phyloP scores from a whole-genome alignment of 2,888 invertebrate species.

The Stenolophus ochropezus region DNA sequence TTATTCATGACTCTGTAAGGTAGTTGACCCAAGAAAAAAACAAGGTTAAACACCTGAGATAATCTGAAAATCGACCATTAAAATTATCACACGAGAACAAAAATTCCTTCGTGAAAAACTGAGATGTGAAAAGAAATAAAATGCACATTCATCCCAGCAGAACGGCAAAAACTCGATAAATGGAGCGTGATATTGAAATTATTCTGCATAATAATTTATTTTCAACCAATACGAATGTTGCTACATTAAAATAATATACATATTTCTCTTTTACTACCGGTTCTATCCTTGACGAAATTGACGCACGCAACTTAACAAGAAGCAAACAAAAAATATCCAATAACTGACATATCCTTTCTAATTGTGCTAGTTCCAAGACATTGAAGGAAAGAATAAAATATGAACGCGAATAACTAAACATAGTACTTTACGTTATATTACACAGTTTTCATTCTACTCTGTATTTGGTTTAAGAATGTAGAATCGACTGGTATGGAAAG shows the following conservation, averaged over 20 bases:
- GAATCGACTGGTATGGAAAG: too few species aligned
- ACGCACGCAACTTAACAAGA: constrained; percentile 16
- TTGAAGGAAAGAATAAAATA: too few species aligned
- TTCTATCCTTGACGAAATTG: constrained; percentile 17
- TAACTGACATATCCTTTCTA: background rate
- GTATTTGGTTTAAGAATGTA: too few species aligned
- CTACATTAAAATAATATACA: background rate
- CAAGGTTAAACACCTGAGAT: constrained; percentile 10
- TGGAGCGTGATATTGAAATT: constrained; percentile 19
- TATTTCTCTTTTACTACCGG: background rate
- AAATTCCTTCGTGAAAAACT: constrained; percentile 18
- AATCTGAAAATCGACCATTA: background rate
- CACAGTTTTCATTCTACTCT: too few species aligned
- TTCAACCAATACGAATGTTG: background rate
- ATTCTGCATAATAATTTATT: constrained; percentile 19
- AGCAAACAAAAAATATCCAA: background rate
- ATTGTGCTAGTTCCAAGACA: too few species aligned
- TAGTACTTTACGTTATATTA: too few species aligned
- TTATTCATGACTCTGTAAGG: background rate
- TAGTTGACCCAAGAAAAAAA: constrained; percentile 14
- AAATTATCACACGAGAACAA: constrained; percentile 20
- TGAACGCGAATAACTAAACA: too few species aligned
- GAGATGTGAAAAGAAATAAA: constrained; percentile 6
- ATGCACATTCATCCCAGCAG: background rate
- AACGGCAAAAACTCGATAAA: constrained; percentile 15